These are phyloP conservation scores for Pollachius pollachius DNA, from an alignment of 2,113 vertebrate species.

Conservation along the genomic window DNA sequence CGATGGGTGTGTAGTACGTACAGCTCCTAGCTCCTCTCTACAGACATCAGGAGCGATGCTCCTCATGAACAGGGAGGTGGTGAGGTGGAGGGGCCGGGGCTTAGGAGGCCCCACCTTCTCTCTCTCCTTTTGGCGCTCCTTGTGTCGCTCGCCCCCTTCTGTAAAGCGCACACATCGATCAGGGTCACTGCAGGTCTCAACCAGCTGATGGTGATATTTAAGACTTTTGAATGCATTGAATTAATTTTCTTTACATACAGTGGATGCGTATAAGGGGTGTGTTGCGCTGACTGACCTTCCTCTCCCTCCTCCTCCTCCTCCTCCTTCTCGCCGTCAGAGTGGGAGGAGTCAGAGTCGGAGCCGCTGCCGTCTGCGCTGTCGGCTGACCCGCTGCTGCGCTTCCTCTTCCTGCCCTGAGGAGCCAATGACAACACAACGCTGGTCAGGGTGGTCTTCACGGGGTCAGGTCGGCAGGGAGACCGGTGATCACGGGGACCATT, in stretches of 20 bases:
- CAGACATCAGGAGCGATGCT: constrained; percentile 87
- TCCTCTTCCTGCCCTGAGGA: constrained; percentile 78
- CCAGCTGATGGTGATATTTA: too few relatives aligned
- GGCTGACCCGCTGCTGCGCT: constrained; percentile 71
- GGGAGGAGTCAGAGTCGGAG: constrained; percentile 75
- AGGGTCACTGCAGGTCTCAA: not conserved
- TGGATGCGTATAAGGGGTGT: not conserved
- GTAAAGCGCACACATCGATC: constrained; percentile 19
- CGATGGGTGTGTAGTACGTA: constrained; percentile 51
- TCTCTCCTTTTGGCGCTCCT: constrained; percentile 62
- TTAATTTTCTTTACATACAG: not conserved
- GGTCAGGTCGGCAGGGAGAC: too few relatives aligned
- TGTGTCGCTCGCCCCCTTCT: constrained; percentile 33
- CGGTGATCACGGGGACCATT: too few relatives aligned
- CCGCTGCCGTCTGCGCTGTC: constrained; percentile 70
- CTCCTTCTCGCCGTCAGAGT: constrained; percentile 59
- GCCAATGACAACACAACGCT: not conserved
- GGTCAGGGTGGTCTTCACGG: too few relatives aligned
- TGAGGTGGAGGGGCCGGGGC: constrained; percentile 87
- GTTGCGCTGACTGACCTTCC: constrained; percentile 34
- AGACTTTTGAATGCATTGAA: too few relatives aligned
- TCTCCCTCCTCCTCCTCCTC: constrained; percentile 59
- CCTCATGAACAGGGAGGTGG: constrained; percentile 87
- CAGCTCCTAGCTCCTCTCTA: constrained; percentile 85
- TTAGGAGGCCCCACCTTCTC: constrained; percentile 53